Base-by-base conservation (phyloP, 2,797 vertebrate genomes). In the Tamandua tetradactyla region DNA sequence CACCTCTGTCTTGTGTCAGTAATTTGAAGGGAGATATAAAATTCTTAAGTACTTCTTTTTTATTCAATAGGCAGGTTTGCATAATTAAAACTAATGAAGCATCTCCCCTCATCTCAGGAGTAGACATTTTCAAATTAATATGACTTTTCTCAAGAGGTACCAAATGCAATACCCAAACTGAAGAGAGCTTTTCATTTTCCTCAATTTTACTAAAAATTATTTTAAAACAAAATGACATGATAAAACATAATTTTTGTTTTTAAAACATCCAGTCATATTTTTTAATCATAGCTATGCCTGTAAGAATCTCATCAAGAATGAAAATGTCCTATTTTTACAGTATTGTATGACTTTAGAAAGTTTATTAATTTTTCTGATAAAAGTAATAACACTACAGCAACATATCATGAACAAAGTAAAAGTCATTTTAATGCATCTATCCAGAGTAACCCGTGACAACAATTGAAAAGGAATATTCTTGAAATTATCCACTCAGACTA, bases 1-100 rank as follows among this genome's bases (percentile, higher is more conserved):
- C 98, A 97, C 97, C 81, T 98, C 83, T 94, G 1, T 68, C 84
- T 95, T 57, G 59, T 95, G 94, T 89, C 80, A 94, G 84, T 87
- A 44, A 89, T 90, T 94, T 42, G 30, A 89, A 95, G 72, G 42
- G 49, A 94, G 55, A 94, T 76, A 95, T 66, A 96, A 94, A 96
- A 52, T 82, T 40, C 93, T 81, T 89, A 97, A 97, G 69, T 85
- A 44, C 22, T 37, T 9, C 76, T 69, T 88, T 75, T 10, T 7
- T 25, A 72, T 95, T 82, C 76, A 85, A 44, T 69, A 92, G 47
- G 35, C 35, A 76, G 80, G 75, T 86, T 96, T 95, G 47, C 69
- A 92, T 85, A 94, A 80, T 44, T 92, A 93, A 93, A 94, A 78
- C 93, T 87, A 80, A 75, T 61, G 40, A 57, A 75, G 23, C 84